phyloP scores from a whole-genome alignment of 2,797 vertebrate genomes.

The Alectoris magna region DNA sequence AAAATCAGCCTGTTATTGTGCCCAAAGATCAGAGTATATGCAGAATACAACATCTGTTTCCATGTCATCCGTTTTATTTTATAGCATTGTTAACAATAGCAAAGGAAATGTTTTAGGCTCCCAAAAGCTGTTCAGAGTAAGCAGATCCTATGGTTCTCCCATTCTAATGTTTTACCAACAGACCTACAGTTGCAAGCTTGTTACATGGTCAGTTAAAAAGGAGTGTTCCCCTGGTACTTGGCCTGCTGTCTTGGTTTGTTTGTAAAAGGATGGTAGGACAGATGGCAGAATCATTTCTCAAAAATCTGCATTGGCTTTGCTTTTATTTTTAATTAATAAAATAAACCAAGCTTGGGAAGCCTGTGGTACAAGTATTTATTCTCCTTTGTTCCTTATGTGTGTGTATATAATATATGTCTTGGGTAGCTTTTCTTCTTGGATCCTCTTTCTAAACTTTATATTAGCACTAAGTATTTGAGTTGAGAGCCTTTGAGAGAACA shows the following conservation, averaged over 20 bases:
- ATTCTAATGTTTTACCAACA: neutral
- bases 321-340: neutral
- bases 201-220: neutral
- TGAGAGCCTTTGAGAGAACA: neutral
- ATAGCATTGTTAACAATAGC: conserved; percentile 2
- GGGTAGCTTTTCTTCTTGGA: neutral
- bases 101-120: neutral
- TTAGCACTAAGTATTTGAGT: neutral
- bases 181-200: neutral
- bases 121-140: neutral
- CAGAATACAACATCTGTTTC: conserved; percentile 16
- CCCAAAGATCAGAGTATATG: neutral
- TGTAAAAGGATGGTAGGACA: neutral
- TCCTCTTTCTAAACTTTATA: neutral
- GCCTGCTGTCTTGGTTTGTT: neutral
- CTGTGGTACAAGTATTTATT: neutral
- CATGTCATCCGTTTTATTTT: neutral
- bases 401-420: neutral
- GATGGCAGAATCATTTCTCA: neutral
- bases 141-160: neutral
- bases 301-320: neutral
- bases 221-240: neutral
- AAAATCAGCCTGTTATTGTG: neutral
- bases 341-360: neutral
- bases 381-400: neutral